Evolutionary conservation across 1,140 invertebrate genomes (phyloP), one percentile per base, ranked within the genome.

Genomic region (Limonius californicus): DNA sequence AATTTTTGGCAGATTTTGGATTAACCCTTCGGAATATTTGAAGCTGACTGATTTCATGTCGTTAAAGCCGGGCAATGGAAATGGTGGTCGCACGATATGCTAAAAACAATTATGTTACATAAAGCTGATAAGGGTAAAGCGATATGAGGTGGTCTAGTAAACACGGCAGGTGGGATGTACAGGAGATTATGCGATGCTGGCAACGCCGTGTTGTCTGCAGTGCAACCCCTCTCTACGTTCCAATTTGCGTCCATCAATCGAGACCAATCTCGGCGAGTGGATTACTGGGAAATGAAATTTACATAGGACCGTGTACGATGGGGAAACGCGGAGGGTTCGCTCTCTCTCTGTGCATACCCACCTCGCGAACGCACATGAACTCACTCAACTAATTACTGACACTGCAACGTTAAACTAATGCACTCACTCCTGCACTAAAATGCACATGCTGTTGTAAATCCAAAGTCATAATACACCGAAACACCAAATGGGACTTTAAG

Each of bases 161-260:
- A 35, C 55, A 39, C 32, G 21, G 21, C 54, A 32, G 54, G 54
- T 23, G 21, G 20, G 45, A 19, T 18, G 16, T 50, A 19, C 45
- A 50, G 15, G 54, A 23, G 54, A 55, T 32, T 23, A 27, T 55
- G 27, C 14, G 8, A 14, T 6, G 8, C 20, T 55, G 54, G 21
- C 18, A 55, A 23, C 19, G 12, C 14, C 19, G 18, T 23, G 18
- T 27, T n/a, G 19, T 16, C 21, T 27, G 21, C 15, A 50, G 8
- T 50, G 20, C n/a, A 50, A 67, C 63, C 66, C 66, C 68, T 71
- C 68, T 72, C 72, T 70, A 67, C 68, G 81, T 83, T 82, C 81
- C 81, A 84, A 84, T 84, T 83, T 83, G 77, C 80, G 80, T 80
- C 81, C 81, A 83, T 84, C 82, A 83, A 83, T 84, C 81, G 81